Conservation (phyloP, 2,113 vertebrate genomes). For the Montifringilla adamsi region DNA sequence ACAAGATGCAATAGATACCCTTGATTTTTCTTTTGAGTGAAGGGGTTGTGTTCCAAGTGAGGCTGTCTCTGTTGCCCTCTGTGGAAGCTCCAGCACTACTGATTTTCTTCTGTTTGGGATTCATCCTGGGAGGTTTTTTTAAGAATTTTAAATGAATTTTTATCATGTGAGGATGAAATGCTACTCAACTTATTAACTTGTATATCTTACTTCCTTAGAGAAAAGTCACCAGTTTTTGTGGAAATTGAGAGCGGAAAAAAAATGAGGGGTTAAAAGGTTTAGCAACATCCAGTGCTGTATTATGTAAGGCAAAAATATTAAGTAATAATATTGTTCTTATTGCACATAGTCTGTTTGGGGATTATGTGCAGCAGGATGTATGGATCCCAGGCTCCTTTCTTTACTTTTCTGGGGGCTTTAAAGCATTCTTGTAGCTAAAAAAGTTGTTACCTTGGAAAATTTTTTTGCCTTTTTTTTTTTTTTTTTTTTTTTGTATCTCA, state of each 20-base stretch:
- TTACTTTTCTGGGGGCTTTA: background rate
- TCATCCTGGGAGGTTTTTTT: background rate
- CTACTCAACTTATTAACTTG: background rate
- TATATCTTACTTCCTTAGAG: background rate
- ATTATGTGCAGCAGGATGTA: background rate
- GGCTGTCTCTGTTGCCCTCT: background rate
- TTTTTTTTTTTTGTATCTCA: background rate
- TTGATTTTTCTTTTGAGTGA: background rate
- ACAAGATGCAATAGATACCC: background rate
- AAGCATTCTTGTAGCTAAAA: background rate
- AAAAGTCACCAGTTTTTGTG: background rate
- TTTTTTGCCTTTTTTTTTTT: background rate
- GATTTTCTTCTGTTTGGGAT: background rate
- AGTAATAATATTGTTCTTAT: constrained; percentile 40
- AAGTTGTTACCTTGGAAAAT: background rate
- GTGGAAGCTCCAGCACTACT: background rate
- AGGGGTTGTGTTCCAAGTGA: background rate
- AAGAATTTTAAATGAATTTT: background rate
- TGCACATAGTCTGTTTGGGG: background rate
- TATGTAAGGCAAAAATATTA: constrained; percentile 36
- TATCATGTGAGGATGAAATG: background rate
- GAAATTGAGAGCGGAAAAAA: background rate
- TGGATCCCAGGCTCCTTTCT: background rate
- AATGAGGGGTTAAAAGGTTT: constrained; percentile 4
- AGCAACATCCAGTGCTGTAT: background rate